Evolutionary conservation across 2,113 vertebrate species (phyloP), one percentile per base, ranked within the genome.

Genomic region (Clarias magur): DNA sequence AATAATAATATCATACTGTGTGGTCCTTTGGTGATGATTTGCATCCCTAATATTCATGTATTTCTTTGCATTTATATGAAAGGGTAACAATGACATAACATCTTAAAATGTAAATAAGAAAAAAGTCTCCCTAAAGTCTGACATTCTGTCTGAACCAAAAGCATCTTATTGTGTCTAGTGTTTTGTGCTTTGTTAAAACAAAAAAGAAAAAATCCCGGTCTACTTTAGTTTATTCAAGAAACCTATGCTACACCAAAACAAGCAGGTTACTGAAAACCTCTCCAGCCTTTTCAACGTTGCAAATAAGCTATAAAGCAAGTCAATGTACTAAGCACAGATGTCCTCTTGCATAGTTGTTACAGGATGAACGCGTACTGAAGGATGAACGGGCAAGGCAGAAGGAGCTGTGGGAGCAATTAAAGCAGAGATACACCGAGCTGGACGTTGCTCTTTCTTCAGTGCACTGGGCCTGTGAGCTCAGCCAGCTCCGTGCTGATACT

Each of bases 371-470:
- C 90, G 65, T 88, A 67, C 91, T 92, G 60, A 88, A 98, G 97
- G 93, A 94, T 67, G 75, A 90, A 34, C 85, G 86, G 23, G 84
- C 90, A 67, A 92, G 94, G 17, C 92, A 92, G 68, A 92, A 83
- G 68, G 96, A 96, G 83, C 88, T 95, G 80, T 95, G 93, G 94
- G 92, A 94, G 65, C 84, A 91, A 68, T 87, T 95, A 5, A 91
- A 84, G 82, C 93, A 93, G 85, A 94, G 89, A 82, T 95, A 95
- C 91, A 89, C 91, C 5, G 90, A 89, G 0, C 82, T 98, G 89
- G 95, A 97, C 0, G 91, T 76, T 12, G 94, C 94, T 2, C 90
- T 96, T 0, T 86, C 89, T 84, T 93, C 85, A 0, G 86, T 97
- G 82, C 94, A 95, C 62, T 95, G 92, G 87, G 72, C 91, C 80